phyloP scores from a whole-genome alignment of 2,797 vertebrate genomes.

The Gymnodraco acuticeps region DNA sequence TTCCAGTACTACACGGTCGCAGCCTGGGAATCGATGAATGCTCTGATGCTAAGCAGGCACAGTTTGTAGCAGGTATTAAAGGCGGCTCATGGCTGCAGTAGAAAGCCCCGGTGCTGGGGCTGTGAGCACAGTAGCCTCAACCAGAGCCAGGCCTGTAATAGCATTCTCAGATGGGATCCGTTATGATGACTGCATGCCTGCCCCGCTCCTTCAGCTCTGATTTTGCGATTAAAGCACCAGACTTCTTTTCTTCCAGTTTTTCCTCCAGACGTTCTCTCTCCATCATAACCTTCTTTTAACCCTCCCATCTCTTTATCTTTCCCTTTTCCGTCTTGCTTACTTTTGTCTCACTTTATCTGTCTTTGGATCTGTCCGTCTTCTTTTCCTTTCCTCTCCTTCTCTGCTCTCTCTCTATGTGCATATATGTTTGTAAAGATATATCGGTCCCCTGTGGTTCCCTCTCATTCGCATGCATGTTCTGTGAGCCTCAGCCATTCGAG shows the following conservation, averaged over 20 bases:
- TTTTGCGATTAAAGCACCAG: conserved; percentile 76
- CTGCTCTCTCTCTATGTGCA: conserved; percentile 58
- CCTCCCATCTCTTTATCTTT: conserved; percentile 38
- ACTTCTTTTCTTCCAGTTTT: conserved; percentile 59
- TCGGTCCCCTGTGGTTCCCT: conserved; percentile 72
- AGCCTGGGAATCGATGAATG: conserved; percentile 41
- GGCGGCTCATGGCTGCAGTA: conserved; percentile 68
- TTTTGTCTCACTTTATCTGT: conserved; percentile 52
- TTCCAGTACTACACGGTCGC: conserved; percentile 9
- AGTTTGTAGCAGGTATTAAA: conserved; percentile 74
- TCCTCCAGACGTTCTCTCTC: conserved; percentile 52
- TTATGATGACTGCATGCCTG: conserved; percentile 74
- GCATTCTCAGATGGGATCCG: conserved; percentile 82
- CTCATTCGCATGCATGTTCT: conserved; percentile 86
- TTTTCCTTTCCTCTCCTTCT: conserved; percentile 7
- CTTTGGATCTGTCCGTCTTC: conserved; percentile 48
- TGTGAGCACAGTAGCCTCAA: conserved; percentile 67
- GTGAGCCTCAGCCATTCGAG: conserved; percentile 82
- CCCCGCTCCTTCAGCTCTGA: conserved; percentile 73
- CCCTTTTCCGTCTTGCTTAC: conserved; percentile 25
- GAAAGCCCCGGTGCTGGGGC: conserved; percentile 51
- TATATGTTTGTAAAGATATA: conserved; percentile 82
- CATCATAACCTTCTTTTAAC: conserved; percentile 40
- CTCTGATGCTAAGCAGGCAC: conserved; percentile 61
- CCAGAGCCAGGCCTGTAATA: conserved; percentile 74